These are phyloP conservation scores for Rhizoglyphus robini DNA, from an alignment of 1,140 invertebrate genomes.

Conservation along the genomic window DNA sequence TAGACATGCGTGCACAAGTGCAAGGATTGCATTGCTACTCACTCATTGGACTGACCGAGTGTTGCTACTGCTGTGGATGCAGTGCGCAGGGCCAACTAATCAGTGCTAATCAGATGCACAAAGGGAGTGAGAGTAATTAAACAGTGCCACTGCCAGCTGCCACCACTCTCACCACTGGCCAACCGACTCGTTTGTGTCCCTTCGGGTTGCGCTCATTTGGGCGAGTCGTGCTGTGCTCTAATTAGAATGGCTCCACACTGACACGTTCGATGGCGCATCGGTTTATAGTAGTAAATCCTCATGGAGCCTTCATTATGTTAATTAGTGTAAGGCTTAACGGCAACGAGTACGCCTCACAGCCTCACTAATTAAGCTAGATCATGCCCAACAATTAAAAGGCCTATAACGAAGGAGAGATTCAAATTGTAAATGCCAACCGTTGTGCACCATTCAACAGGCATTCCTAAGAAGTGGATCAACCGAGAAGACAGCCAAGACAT, in stretches of 20 bases:
- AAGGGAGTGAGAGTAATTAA: conserved; percentile 10
- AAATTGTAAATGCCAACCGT: too few species aligned
- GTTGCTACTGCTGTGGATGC: background rate
- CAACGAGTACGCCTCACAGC: too few species aligned
- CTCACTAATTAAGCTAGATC: background rate
- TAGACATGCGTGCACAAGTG: conserved; percentile 10
- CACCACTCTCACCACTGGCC: too few species aligned
- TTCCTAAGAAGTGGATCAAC: background rate
- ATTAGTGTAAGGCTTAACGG: background rate
- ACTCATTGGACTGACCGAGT: too few species aligned
- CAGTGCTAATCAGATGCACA: conserved; percentile 5
- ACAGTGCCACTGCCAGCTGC: background rate
- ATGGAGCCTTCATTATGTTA: background rate
- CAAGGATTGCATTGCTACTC: background rate
- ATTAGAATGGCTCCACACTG: background rate
- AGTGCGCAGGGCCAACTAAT: background rate
- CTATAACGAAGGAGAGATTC: too few species aligned
- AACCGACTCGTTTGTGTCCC: too few species aligned
- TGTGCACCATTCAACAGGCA: background rate
- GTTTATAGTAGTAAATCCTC: background rate
- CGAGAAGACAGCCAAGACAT: too few species aligned
- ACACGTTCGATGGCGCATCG: background rate
- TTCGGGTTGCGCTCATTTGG: too few species aligned
- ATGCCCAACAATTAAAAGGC: too few species aligned
- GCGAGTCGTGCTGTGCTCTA: background rate